These are phyloP conservation scores for Herpailurus yagouaroundi DNA, from an alignment of 2,113 vertebrate genomes.

Conservation along the genomic window DNA sequence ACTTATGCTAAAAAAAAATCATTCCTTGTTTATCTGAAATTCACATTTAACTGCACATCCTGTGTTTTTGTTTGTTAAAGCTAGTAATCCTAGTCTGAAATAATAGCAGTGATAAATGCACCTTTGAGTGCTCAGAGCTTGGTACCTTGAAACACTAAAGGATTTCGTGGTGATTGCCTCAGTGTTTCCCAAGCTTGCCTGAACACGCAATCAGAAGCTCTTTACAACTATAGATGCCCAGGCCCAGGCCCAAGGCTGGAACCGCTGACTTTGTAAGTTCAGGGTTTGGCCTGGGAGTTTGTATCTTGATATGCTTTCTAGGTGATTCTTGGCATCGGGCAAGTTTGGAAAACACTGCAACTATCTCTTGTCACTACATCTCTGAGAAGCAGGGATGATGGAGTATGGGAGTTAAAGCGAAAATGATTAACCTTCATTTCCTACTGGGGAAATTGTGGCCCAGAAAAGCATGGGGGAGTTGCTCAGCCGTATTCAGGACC, in stretches of 20 bases:
- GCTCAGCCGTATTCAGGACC: not conserved
- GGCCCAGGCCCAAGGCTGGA: not conserved
- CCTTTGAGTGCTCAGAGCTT: not conserved
- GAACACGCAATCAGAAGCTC: not conserved
- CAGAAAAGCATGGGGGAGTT: accelerated
- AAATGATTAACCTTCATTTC: not conserved
- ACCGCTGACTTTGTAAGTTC: not conserved
- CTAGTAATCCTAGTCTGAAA: not conserved
- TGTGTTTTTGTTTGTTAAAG: not conserved
- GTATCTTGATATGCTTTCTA: not conserved
- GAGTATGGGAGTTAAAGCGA: not conserved
- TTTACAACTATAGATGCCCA: not conserved
- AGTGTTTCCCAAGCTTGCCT: not conserved
- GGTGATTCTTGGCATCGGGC: not conserved
- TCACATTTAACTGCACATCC: not conserved
- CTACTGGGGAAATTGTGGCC: not conserved
- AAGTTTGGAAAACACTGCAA: not conserved
- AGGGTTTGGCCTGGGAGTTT: not conserved
- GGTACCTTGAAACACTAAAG: not conserved
- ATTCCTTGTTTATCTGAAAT: conserved; percentile 13
- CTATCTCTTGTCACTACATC: not conserved
- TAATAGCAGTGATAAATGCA: not conserved
- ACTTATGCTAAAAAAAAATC: not conserved
- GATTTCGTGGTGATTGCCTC: not conserved
- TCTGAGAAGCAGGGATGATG: not conserved